A percentile compares a stretch with the other conserved stretches of the same genome.
Evolutionary conservation across 2,113 vertebrate genomes (phyloP).

Genomic region (Carollia perspicillata): DNA sequence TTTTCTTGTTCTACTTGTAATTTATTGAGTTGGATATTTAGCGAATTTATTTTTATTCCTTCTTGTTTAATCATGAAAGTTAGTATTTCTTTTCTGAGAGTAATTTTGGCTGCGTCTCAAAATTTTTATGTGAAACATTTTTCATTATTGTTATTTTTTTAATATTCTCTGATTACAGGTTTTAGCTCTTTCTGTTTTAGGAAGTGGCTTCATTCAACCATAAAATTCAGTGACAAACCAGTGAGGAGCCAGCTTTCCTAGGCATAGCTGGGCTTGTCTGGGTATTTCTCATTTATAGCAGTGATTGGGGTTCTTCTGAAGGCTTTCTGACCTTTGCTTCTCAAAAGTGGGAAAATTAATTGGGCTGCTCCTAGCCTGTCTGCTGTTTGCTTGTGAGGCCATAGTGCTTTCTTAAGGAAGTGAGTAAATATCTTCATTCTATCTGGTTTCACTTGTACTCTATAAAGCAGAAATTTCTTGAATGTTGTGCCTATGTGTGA

Average conservation of each 20-base stretch:
- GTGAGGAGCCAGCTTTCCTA: not conserved
- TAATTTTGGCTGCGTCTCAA: constrained; percentile 46
- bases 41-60: constrained; percentile 56
- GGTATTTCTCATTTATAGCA: not conserved
- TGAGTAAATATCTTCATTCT: not conserved
- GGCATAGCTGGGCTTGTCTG: not conserved
- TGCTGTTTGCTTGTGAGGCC: not conserved
- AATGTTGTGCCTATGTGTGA: not conserved
- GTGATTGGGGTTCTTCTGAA: not conserved
- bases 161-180: constrained; percentile 54
- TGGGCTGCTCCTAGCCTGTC: not conserved
- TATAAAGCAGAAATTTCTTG: not conserved
- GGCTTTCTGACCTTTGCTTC: not conserved
- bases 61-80: constrained; percentile 1
- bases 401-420: not conserved
- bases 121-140: constrained; percentile 45
- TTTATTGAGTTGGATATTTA: constrained; percentile 42
- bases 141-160: constrained; percentile 57
- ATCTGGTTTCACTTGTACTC: not conserved
- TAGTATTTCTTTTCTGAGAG: not conserved
- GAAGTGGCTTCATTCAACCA: constrained; percentile 10
- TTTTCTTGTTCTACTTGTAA: constrained; percentile 38
- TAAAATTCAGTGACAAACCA: constrained; percentile 39
- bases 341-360: not conserved
- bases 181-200: constrained; percentile 56